phyloP scores from a whole-genome alignment of 1,140 invertebrate genomes.

The Trypoxylus dichotomus region DNA sequence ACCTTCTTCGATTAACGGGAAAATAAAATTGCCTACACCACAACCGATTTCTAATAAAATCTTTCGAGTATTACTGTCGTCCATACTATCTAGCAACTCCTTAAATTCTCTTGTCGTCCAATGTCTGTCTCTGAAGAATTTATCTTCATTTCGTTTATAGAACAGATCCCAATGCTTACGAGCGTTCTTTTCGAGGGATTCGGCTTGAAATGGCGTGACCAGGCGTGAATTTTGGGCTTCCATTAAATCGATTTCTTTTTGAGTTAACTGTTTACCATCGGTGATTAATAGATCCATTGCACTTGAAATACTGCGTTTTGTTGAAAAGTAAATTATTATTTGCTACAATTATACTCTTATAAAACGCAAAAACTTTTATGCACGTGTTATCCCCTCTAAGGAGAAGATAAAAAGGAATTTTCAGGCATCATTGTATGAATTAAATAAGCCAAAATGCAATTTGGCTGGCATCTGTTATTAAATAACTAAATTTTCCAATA shows the following conservation, averaged over 20 bases:
- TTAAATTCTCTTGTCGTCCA: constrained; percentile 96
- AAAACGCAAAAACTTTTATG: no score
- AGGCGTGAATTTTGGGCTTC: constrained; percentile 70
- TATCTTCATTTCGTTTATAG: constrained; percentile 89
- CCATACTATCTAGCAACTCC: constrained; percentile 65
- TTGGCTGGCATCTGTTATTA: no score
- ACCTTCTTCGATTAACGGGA: constrained; percentile 85
- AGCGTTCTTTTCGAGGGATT: constrained; percentile 82
- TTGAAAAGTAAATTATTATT: no score
- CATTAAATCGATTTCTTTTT: constrained; percentile 64
- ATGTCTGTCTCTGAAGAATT: constrained; percentile 96
- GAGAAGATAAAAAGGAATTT: no score
- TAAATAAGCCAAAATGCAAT: no score
- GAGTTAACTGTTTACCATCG: constrained; percentile 52
- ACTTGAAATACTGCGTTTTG: no score
- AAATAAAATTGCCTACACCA: constrained; percentile 96
- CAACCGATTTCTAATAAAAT: constrained; percentile 88
- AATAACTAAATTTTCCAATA: no score
- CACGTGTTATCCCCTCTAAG: no score
- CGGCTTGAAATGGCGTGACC: constrained; percentile 76
- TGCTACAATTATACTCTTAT: no score
- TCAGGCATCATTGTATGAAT: no score
- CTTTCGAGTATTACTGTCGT: constrained; percentile 39
- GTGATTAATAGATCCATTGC: neutral
- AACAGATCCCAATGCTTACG: constrained; percentile 97